Conservation (phyloP, 2,797 vertebrate genomes). For the Hybognathus amarus region DNA sequence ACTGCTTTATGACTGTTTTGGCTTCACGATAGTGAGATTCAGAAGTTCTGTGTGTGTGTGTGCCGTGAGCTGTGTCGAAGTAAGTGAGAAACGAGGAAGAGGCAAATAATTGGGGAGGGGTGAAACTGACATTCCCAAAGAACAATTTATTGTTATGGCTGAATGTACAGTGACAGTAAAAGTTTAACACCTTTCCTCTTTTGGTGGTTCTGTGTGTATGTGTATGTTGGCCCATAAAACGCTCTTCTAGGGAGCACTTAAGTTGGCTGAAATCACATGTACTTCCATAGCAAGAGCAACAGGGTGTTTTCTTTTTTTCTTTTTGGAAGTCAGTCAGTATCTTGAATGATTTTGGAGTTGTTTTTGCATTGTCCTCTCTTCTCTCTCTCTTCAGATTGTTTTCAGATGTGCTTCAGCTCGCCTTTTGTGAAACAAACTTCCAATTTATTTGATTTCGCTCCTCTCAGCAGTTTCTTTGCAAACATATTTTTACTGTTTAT, state of each 20-base stretch:
- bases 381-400: constrained; percentile 64
- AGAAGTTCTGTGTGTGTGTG: constrained; percentile 39
- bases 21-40: constrained; percentile 48
- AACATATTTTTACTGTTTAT: constrained; percentile 68
- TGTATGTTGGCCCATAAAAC: constrained; percentile 61
- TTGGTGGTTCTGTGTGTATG: constrained; percentile 58
- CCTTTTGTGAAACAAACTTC: constrained; percentile 67
- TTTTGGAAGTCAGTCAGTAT: constrained; percentile 65
- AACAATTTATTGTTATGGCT: constrained; percentile 79
- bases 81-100: constrained; percentile 1
- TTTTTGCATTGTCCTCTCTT: constrained; percentile 69
- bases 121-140: constrained; percentile 69
- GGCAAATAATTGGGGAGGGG: constrained; percentile 21
- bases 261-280: constrained; percentile 73
- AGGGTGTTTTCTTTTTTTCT: constrained; percentile 52
- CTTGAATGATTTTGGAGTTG: constrained; percentile 68
- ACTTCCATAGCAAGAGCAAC: constrained; percentile 62
- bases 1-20: constrained; percentile 48
- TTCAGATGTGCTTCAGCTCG: constrained; percentile 73
- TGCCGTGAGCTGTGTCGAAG: constrained; percentile 25
- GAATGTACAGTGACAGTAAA: constrained; percentile 73
- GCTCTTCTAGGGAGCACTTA: constrained; percentile 77
- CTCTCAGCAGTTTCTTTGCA: constrained; percentile 69
- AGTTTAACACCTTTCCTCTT: constrained; percentile 63
- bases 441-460: constrained; percentile 78